Conservation (phyloP, 2,888 invertebrate genomes). For the Amorpha juglandis region DNA sequence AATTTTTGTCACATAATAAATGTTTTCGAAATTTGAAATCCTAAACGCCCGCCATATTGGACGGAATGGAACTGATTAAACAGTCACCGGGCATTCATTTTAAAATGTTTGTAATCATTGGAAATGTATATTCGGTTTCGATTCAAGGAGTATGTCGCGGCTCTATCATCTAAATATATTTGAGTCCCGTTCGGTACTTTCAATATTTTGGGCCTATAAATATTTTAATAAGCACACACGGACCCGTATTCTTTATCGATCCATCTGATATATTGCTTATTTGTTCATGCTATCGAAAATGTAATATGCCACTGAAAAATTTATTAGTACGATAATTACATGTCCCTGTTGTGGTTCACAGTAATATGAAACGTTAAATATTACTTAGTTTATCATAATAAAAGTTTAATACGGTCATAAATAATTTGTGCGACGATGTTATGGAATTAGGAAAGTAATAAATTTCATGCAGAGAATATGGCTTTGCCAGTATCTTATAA, state of each 20-base stretch:
- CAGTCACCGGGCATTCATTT: too few relatives aligned
- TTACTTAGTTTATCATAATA: conserved; percentile 17
- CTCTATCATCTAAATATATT: neutral
- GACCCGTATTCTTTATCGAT: neutral
- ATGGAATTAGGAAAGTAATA: conserved; percentile 16
- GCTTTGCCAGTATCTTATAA: neutral
- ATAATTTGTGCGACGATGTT: conserved; percentile 12
- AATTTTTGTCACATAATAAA: neutral
- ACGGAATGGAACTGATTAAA: too few relatives aligned
- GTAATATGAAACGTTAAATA: conserved; percentile 12
- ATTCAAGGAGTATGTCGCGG: too few relatives aligned
- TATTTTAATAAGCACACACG: neutral
- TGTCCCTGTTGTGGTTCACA: neutral
- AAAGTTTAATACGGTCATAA: conserved; percentile 16
- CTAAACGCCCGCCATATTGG: too few relatives aligned
- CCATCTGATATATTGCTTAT: neutral
- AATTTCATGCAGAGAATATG: neutral
- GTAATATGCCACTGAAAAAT: neutral
- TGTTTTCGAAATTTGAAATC: too few relatives aligned
- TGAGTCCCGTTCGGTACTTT: neutral
- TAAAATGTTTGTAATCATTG: too few relatives aligned
- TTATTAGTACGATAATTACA: conserved; percentile 16
- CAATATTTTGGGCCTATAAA: neutral
- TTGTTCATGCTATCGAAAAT: neutral
- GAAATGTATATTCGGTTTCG: too few relatives aligned